These are phyloP conservation scores for Drosophila heteroneura DNA, from an alignment of 2,888 invertebrate genomes.

Conservation along the genomic window DNA sequence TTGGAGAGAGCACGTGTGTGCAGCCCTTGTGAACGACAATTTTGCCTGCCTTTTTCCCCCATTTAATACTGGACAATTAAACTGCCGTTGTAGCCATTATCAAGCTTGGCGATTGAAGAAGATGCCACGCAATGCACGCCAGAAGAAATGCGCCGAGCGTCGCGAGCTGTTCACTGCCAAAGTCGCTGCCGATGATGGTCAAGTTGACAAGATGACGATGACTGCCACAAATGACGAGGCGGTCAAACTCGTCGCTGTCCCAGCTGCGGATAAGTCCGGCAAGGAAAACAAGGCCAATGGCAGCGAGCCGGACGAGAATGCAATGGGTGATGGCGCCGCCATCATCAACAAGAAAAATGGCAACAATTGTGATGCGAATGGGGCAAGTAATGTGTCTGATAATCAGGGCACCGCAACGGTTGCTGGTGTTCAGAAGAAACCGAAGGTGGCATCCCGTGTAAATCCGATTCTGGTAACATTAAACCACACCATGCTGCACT, in stretches of 20 bases:
- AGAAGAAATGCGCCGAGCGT: too few relatives aligned
- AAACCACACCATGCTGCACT: slow-evolving; percentile 86
- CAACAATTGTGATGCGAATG: slow-evolving; percentile 1
- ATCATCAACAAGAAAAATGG: not conserved
- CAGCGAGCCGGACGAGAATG: slow-evolving; percentile 13
- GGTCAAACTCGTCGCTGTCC: too few relatives aligned
- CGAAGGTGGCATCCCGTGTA: slow-evolving; percentile 61
- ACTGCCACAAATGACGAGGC: too few relatives aligned
- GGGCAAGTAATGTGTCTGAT: not conserved
- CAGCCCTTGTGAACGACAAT: too few relatives aligned
- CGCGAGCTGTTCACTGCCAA: too few relatives aligned
- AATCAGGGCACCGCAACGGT: slow-evolving; percentile 9
- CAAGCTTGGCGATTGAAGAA: not conserved
- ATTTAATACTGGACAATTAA: too few relatives aligned
- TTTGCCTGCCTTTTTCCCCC: too few relatives aligned
- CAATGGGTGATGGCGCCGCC: slow-evolving; percentile 17
- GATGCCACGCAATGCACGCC: not conserved
- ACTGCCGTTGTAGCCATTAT: not conserved
- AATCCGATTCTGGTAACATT: slow-evolving; percentile 90
- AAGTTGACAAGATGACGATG: too few relatives aligned
- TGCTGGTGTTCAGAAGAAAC: slow-evolving; percentile 40
- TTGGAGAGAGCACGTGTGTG: not conserved
- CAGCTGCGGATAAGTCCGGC: not conserved
- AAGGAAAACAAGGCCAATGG: not conserved
- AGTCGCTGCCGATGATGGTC: too few relatives aligned